Evolutionary conservation across 2,113 vertebrate species (phyloP).

Genomic region (Seriola dumerili): DNA sequence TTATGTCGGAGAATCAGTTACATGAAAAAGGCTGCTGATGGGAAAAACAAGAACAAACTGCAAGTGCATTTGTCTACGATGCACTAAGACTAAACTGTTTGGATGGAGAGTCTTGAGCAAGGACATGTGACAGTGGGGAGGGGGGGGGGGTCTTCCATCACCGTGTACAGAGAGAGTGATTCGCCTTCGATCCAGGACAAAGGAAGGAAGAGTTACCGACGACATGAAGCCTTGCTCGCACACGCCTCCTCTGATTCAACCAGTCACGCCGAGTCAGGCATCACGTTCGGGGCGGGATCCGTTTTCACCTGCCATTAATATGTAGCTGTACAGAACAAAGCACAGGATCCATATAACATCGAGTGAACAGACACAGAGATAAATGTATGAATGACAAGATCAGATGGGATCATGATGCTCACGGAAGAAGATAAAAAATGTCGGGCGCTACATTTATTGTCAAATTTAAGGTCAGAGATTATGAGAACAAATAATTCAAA

Average conservation of each 20-base stretch:
- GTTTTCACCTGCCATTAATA: neutral
- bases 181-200: neutral
- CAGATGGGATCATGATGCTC: neutral
- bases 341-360: neutral
- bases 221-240: neutral
- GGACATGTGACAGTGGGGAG: neutral
- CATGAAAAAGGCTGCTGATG: conserved; percentile 11
- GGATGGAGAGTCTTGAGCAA: neutral
- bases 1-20: neutral
- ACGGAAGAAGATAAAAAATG: neutral
- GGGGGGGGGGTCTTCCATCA: neutral
- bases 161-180: neutral
- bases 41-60: neutral
- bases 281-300: neutral
- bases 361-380: neutral
- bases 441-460: neutral
- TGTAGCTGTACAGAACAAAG: neutral
- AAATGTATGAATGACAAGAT: neutral
- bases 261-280: neutral
- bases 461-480: neutral
- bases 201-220: neutral
- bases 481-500: neutral
- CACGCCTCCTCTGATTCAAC: conserved; percentile 4
- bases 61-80: neutral
- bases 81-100: neutral